phyloP scores from a whole-genome alignment of 2,113 vertebrate genomes.

The Oostethus manadensis region DNA sequence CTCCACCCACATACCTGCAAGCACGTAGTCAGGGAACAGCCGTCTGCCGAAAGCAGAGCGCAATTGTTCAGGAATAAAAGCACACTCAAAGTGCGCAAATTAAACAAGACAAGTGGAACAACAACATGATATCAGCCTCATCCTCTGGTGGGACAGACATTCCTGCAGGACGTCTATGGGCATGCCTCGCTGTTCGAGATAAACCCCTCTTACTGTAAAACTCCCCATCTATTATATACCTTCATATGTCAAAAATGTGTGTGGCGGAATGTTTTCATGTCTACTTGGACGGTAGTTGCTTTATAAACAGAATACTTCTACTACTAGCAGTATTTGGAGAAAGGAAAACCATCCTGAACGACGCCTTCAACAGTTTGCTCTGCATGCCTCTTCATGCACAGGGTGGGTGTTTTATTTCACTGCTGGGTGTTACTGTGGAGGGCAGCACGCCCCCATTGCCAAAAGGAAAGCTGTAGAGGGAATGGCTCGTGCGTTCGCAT shows the following conservation, averaged over 20 bases:
- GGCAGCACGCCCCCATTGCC: not conserved
- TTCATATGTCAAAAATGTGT: too few relatives aligned
- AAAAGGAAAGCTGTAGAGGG: not conserved
- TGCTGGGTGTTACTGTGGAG: constrained; percentile 6
- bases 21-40: constrained; percentile 3
- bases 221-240: too few relatives aligned
- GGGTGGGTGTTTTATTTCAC: constrained; percentile 15
- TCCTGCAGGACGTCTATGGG: constrained; percentile 31
- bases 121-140: not conserved
- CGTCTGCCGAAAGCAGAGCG: constrained; percentile 5
- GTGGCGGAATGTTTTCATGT: too few relatives aligned
- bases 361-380: not conserved
- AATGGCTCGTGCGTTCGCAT: constrained; percentile 1
- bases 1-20: constrained; percentile 33
- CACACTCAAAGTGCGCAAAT: not conserved
- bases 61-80: not conserved
- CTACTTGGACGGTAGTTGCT: too few relatives aligned
- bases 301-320: too few relatives aligned
- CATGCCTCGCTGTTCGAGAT: constrained; percentile 13
- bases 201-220: not conserved
- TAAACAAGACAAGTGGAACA: too few relatives aligned
- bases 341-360: not conserved
- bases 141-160: constrained; percentile 4
- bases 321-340: not conserved
- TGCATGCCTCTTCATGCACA: not conserved